Conservation (phyloP, 2,113 vertebrate species). For the Grantiella picta region DNA sequence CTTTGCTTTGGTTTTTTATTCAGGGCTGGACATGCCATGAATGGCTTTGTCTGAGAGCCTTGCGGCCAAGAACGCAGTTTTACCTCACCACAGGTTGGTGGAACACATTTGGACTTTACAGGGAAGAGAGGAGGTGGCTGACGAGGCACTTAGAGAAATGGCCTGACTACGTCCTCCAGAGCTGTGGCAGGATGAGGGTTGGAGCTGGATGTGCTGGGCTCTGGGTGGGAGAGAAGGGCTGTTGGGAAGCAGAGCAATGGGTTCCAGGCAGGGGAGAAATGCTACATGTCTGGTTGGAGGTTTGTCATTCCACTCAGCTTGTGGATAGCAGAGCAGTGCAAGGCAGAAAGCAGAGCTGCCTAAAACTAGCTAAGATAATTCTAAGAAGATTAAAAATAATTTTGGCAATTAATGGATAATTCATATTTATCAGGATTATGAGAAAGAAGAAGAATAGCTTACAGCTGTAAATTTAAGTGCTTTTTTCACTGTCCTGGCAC, state of each 20-base stretch:
- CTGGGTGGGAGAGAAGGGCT: not conserved
- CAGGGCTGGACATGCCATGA: slow-evolving; percentile 5
- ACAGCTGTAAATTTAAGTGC: not conserved
- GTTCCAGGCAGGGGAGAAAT: not conserved
- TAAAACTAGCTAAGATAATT: not conserved
- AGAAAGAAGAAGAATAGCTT: not conserved
- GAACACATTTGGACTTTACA: not conserved
- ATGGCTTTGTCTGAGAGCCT: not conserved
- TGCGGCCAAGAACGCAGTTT: not conserved
- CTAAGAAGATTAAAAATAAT: slow-evolving; percentile 9
- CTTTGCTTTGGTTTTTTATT: not conserved
- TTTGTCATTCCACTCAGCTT: not conserved
- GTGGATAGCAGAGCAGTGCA: not conserved
- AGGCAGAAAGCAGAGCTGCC: not conserved
- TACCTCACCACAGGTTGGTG: not conserved
- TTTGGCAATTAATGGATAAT: slow-evolving; percentile 27
- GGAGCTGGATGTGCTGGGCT: rapidly evolving
- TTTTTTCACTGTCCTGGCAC: not conserved
- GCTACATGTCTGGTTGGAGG: rapidly evolving
- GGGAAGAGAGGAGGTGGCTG: not conserved
- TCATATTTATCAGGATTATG: not conserved
- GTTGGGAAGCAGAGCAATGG: not conserved
- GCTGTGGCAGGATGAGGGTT: not conserved
- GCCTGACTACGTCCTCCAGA: not conserved
- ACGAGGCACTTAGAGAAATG: not conserved